phyloP scores from a whole-genome alignment of 2,888 invertebrate genomes.

The Pristionchus mayeri region DNA sequence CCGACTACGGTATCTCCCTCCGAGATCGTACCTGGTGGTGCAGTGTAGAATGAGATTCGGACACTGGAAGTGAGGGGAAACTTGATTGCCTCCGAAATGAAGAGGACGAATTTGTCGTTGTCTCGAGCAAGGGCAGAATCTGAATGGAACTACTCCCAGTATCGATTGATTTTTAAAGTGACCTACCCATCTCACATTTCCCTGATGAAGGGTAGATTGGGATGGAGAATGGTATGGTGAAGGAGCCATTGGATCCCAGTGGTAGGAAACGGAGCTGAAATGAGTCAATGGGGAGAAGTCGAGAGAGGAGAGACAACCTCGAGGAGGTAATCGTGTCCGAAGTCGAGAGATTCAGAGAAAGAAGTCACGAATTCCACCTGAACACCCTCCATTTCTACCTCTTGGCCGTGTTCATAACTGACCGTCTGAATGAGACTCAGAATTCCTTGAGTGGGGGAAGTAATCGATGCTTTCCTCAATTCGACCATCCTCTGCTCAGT shows the following conservation, averaged over 20 bases:
- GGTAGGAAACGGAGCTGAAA: neutral
- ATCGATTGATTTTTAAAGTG: neutral
- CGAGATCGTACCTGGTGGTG: neutral
- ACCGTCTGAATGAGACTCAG: neutral
- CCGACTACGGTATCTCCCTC: neutral
- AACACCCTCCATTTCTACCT: neutral
- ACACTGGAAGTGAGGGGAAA: neutral
- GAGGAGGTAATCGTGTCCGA: neutral
- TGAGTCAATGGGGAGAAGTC: neutral
- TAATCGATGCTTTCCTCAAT: neutral
- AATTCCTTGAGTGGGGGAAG: neutral
- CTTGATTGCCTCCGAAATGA: neutral
- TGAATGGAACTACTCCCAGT: neutral
- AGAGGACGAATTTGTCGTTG: constrained; percentile 10
- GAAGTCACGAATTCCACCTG: neutral
- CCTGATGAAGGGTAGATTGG: neutral
- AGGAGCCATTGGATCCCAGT: neutral
- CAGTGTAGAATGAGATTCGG: neutral
- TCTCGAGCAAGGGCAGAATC: neutral
- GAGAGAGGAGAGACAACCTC: neutral
- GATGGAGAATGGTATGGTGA: neutral
- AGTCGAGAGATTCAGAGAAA: neutral
- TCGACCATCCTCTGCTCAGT: neutral
- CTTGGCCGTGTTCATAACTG: neutral
- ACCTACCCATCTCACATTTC: neutral